Percentiles rank a stretch among this genome's conserved stretches.
Conservation (phyloP, 2,888 invertebrate genomes). For the Griposia aprilina region DNA sequence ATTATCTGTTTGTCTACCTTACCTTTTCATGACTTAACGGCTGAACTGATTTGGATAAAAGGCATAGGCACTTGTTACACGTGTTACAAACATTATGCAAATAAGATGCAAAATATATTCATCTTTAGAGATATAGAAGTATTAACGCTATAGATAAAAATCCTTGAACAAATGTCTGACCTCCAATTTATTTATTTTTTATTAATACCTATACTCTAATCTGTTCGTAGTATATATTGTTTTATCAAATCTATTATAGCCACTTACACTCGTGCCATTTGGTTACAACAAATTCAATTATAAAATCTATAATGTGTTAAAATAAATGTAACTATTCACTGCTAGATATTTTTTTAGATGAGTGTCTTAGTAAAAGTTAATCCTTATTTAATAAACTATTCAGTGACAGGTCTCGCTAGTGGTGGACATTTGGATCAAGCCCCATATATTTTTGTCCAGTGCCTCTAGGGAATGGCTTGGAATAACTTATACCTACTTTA, state of each 20-base stretch:
- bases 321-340: background rate
- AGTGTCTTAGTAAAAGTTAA: background rate
- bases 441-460: background rate
- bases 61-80: background rate
- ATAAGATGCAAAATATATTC: slow-evolving; percentile 24
- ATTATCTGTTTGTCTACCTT: background rate
- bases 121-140: background rate
- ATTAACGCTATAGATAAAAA: slow-evolving; percentile 3
- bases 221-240: background rate
- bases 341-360: too few species aligned
- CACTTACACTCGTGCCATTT: too few species aligned
- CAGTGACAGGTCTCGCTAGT: background rate
- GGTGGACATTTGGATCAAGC: background rate
- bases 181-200: background rate
- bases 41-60: background rate
- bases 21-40: background rate
- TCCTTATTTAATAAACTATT: background rate
- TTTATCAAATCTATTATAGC: background rate
- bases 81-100: slow-evolving; percentile 10
- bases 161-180: slow-evolving; percentile 31
- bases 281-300: background rate
- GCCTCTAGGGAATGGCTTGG: background rate
- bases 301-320: background rate
- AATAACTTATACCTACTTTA: background rate
- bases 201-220: too few species aligned